A percentile compares a stretch with the other conserved stretches of the same genome.
These are phyloP conservation scores for Hyposmocoma kahamanoa DNA, from an alignment of 1,140 invertebrate species.

Conservation along the genomic window DNA sequence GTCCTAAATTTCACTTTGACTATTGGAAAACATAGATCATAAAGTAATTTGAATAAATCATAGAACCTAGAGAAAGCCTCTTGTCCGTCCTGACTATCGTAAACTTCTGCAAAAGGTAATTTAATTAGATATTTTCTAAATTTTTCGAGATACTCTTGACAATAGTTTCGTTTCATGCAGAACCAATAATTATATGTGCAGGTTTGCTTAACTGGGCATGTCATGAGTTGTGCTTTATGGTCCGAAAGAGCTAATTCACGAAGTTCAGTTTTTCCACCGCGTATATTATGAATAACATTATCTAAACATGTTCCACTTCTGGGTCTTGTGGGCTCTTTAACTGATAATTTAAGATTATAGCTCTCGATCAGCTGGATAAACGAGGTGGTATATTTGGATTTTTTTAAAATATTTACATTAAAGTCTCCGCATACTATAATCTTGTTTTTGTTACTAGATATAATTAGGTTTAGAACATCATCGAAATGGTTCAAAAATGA, in stretches of 20 bases:
- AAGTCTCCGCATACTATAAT: slow-evolving; percentile 6
- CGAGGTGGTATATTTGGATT: background rate
- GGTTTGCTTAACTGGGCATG: background rate
- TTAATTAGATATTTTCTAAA: background rate
- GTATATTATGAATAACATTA: slow-evolving; percentile 3
- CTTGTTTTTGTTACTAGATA: background rate
- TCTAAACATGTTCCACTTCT: slow-evolving; percentile 1
- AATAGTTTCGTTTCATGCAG: background rate
- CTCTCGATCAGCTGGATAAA: background rate
- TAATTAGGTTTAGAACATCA: background rate
- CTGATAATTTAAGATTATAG: background rate
- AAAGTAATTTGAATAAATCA: slow-evolving; percentile 4
- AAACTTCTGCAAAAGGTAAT: slow-evolving; percentile 5
- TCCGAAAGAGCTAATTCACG: slow-evolving; percentile 5
- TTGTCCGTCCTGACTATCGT: background rate
- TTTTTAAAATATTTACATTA: slow-evolving; percentile 2
- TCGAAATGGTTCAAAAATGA: slow-evolving; percentile 3
- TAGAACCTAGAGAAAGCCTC: background rate
- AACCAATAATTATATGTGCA: slow-evolving; percentile 1
- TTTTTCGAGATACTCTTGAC: slow-evolving; percentile 2
- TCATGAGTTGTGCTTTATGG: slow-evolving; percentile 6
- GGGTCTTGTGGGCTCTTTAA: slow-evolving; percentile 2
- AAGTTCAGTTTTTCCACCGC: slow-evolving; percentile 1
- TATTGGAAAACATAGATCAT: slow-evolving; percentile 6
- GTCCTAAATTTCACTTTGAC: background rate